Evolutionary conservation across 2,888 invertebrate species (phyloP).

Genomic region (Ditylenchus weischeri): DNA sequence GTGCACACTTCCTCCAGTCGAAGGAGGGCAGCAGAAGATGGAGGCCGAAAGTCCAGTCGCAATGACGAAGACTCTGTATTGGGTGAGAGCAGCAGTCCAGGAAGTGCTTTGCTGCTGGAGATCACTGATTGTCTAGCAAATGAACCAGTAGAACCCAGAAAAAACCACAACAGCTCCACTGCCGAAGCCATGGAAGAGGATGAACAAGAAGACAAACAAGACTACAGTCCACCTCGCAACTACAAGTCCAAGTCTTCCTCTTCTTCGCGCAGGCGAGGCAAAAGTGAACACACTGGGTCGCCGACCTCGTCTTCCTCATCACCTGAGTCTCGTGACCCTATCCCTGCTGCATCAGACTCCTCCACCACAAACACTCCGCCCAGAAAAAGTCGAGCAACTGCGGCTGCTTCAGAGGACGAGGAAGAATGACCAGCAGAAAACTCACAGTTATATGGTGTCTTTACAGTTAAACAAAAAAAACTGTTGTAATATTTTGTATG

Average conservation of each 20-base stretch:
- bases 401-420: neutral
- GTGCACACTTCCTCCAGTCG: neutral
- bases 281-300: neutral
- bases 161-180: no score
- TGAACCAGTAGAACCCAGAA: neutral
- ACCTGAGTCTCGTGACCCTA: neutral
- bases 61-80: neutral
- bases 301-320: slow-evolving; percentile 1
- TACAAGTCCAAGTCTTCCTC: neutral
- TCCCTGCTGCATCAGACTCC: neutral
- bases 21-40: slow-evolving; percentile 1
- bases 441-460: no score
- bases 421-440: neutral
- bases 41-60: neutral
- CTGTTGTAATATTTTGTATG: no score
- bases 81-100: neutral
- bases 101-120: neutral
- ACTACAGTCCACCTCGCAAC: neutral
- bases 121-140: neutral
- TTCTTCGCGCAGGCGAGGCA: neutral
- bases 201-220: no score
- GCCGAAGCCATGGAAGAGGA: no score
- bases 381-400: neutral
- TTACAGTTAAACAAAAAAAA: neutral
- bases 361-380: slow-evolving; percentile 8